phyloP scores from a whole-genome alignment of 2,888 invertebrate species.

The Lamellibrachia columna region DNA sequence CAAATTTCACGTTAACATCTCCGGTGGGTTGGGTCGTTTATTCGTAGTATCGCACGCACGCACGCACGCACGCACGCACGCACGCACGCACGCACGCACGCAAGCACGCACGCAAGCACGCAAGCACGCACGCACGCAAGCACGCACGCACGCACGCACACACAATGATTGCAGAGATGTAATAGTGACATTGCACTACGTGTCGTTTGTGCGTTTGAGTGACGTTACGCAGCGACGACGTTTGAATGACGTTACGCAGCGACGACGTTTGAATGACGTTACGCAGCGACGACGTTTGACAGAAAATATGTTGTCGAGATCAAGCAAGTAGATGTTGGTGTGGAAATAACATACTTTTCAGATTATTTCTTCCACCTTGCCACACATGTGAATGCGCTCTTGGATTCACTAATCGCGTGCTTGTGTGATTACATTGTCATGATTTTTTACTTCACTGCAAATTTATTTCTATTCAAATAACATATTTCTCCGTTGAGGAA shows the following conservation, averaged over 20 bases:
- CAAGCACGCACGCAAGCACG: background rate
- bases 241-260: background rate
- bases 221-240: background rate
- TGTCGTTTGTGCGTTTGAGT: background rate
- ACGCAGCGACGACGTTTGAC: background rate
- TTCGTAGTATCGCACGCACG: background rate
- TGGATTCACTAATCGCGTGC: too few species aligned
- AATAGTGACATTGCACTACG: background rate
- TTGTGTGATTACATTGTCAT: too few species aligned
- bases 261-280: background rate
- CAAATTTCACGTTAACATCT: slow-evolving; percentile 39
- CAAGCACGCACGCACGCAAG: background rate
- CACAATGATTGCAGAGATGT: background rate
- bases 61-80: background rate
- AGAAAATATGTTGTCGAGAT: background rate
- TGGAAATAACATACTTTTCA: too few species aligned
- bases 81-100: background rate
- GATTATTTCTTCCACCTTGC: too few species aligned
- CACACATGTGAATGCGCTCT: too few species aligned
- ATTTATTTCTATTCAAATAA: too few species aligned
- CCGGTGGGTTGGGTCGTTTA: slow-evolving; percentile 33
- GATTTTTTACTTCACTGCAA: too few species aligned
- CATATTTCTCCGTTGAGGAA: too few species aligned
- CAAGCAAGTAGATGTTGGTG: background rate
- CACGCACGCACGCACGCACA: background rate